phyloP scores from a whole-genome alignment of 2,888 invertebrate species.

The Pammene aurita region DNA sequence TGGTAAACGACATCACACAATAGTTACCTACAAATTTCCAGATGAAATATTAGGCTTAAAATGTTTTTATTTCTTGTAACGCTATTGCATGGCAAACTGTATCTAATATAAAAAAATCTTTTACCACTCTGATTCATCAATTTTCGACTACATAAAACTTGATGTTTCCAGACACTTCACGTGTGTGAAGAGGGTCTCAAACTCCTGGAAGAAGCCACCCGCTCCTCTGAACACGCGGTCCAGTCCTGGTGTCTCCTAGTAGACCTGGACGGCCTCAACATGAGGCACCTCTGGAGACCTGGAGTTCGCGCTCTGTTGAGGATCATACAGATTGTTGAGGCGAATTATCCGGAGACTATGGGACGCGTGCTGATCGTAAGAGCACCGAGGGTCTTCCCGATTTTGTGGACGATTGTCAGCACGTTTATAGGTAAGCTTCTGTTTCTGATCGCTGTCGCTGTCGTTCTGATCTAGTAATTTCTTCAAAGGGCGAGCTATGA shows the following conservation, averaged over 20 bases:
- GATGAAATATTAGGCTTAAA: too few species aligned
- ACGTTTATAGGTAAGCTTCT: constrained; percentile 92
- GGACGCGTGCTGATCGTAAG: constrained; percentile 94
- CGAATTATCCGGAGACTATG: constrained; percentile 98
- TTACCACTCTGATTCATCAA: too few species aligned
- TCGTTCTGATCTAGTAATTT: constrained; percentile 8
- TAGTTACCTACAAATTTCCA: too few species aligned
- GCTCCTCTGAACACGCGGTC: constrained; percentile 90
- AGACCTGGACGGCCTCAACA: constrained; percentile 96
- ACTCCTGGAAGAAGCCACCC: constrained; percentile 93
- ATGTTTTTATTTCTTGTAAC: too few species aligned
- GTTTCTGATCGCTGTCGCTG: too few species aligned
- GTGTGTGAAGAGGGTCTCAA: constrained; percentile 96
- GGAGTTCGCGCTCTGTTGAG: constrained; percentile 90
- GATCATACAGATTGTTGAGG: constrained; percentile 90
- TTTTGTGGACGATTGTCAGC: constrained; percentile 97
- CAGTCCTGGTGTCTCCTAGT: constrained; percentile 95
- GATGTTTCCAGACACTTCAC: constrained; percentile 86
- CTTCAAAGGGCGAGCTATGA: neutral
- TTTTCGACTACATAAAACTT: too few species aligned
- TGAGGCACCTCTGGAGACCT: constrained; percentile 97
- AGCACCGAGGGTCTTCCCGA: constrained; percentile 96
- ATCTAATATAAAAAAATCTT: too few species aligned
- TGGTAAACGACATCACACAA: too few species aligned
- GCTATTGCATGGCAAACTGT: too few species aligned